Conservation (phyloP, 2,888 invertebrate genomes). For the Drosophila rellima region DNA sequence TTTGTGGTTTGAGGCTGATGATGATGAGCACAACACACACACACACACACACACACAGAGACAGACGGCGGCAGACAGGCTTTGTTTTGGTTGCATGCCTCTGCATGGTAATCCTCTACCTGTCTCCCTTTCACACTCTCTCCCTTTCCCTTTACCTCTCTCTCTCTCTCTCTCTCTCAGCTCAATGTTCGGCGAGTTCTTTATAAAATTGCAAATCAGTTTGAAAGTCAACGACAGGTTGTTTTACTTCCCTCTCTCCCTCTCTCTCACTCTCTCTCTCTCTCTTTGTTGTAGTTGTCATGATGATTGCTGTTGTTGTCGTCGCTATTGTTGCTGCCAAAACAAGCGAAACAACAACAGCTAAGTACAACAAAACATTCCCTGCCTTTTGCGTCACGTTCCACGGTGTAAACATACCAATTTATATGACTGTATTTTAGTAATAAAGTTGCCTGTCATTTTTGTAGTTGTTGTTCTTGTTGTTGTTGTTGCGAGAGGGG, state of each 20-base stretch:
- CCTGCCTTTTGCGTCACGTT: conserved; percentile 40
- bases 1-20: conserved; percentile 44
- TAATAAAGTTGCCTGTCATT: conserved; percentile 72
- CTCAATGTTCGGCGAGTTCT: conserved; percentile 53
- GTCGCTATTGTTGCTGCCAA: conserved; percentile 44
- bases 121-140: neutral
- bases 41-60: conserved; percentile 7
- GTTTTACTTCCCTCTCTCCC: conserved; percentile 35
- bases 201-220: conserved; percentile 81
- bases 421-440: conserved; percentile 76
- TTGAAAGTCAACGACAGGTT: conserved; percentile 77
- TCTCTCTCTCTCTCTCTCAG: neutral
- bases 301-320: conserved; percentile 21
- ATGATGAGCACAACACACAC: conserved; percentile 31
- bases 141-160: too few relatives aligned
- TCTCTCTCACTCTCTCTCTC: neutral
- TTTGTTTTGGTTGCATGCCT: conserved; percentile 54
- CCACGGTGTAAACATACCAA: conserved; percentile 71
- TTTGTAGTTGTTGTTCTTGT: conserved; percentile 28
- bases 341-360: conserved; percentile 43
- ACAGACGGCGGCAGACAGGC: conserved; percentile 17
- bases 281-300: conserved; percentile 13
- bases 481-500: conserved; percentile 13
- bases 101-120: conserved; percentile 53
- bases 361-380: conserved; percentile 19